Conservation (phyloP, 2,797 vertebrate genomes). For the Esox masquinongy region DNA sequence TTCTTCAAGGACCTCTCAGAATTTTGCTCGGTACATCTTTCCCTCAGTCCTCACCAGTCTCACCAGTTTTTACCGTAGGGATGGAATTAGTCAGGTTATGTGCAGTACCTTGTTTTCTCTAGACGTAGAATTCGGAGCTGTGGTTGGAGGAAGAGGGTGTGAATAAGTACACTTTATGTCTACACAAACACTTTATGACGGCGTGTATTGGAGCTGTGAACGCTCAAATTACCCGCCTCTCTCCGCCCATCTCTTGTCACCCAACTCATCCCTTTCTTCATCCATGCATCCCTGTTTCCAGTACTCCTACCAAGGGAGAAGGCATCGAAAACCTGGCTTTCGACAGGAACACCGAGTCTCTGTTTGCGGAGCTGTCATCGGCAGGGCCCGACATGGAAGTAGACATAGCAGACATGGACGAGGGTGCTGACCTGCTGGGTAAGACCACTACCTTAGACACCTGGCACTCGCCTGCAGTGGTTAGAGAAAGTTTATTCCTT, state of each 20-base stretch:
- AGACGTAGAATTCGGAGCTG: too few relatives aligned
- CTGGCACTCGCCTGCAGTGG: too few relatives aligned
- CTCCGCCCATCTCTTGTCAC: too few relatives aligned
- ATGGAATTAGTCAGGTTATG: too few relatives aligned
- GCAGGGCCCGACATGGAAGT: conserved; percentile 92
- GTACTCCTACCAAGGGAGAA: conserved; percentile 90
- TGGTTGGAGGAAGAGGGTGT: too few relatives aligned
- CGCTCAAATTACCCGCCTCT: conserved; percentile 2
- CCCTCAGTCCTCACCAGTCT: too few relatives aligned
- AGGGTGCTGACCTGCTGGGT: conserved; percentile 96
- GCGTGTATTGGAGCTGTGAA: background rate
- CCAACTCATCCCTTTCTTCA: background rate
- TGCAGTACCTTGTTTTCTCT: too few relatives aligned
- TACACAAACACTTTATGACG: background rate
- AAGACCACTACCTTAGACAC: conserved; percentile 47
- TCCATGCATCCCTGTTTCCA: conserved; percentile 46
- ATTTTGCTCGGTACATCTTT: too few relatives aligned
- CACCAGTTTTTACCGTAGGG: too few relatives aligned
- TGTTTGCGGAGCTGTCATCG: conserved; percentile 96
- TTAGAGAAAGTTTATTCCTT: too few relatives aligned
- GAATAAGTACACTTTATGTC: background rate
- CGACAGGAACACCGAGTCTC: conserved; percentile 94
- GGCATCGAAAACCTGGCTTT: conserved; percentile 90
- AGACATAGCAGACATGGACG: conserved; percentile 93
- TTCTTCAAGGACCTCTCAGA: too few relatives aligned